Evolutionary conservation across 2,797 vertebrate genomes (phyloP), one percentile per base, ranked within the genome.

Genomic region (Meda fulgida): DNA sequence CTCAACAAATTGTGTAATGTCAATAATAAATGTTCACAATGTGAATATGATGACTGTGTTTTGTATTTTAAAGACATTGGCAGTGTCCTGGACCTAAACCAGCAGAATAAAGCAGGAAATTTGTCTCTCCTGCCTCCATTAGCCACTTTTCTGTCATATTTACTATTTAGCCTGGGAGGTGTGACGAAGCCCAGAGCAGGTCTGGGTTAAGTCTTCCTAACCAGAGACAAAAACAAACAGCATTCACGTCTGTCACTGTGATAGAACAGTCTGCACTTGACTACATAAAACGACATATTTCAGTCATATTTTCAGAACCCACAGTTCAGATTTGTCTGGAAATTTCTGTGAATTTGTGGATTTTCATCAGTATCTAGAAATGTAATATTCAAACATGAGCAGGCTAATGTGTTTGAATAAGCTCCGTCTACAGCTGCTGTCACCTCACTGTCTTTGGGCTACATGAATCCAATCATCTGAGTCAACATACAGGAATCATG

Each of bases 81-180:
- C 60, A 43, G 75, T 89, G 75, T 86, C 73, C 81, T 84, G 78
- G 38, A 85, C 87, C 40, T 70, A 82, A 69, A 70, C 46, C 77
- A 79, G 29, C 6, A 53, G 76, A 75, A 88, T 43, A 82, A 88
- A 90, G 85, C 89, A 48, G 78, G 79, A 88, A 79, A 65, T 86
- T 85, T 88, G 88, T 87, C 73, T 87, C 76, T 77, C 71, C 70
- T 87, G 87, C 84, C 69, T 85, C 85, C 85, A 87, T 70, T 87
- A 71, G 36, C 71, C 89, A 85, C 87, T 66, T 72, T 78, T 84
- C 86, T 90, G 89, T 91, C 90, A 85, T 80, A 89, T 89, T 79
- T 89, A 83, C 86, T 90, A n/a, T n/a, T 92, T 86, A 82, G 88
- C 65, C 34, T 51, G n/a, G 78, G 77, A 73, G 75, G 65, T 6